Percentiles rank a stretch among this genome's conserved stretches.
phyloP scores from a whole-genome alignment of 2,797 vertebrate genomes.

The Argyrosomus regius region DNA sequence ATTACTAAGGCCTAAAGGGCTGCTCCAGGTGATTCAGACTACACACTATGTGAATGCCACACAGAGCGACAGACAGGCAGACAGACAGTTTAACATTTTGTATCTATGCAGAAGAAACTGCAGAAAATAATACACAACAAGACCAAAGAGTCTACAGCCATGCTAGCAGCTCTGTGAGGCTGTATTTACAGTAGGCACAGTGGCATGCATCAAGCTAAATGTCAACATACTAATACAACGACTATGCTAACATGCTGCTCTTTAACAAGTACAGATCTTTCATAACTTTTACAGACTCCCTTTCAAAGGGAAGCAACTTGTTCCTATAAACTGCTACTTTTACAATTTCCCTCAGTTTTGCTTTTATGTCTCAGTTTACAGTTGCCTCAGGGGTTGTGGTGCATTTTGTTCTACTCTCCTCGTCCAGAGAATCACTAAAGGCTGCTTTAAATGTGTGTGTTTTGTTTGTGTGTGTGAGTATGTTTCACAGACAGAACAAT shows the following conservation, averaged over 20 bases:
- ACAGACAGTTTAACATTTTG: not conserved
- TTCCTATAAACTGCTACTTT: constrained; percentile 15
- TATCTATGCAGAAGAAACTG: not conserved
- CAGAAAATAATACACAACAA: not conserved
- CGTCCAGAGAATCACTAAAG: constrained; percentile 19
- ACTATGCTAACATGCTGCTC: not conserved
- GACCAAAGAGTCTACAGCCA: not conserved
- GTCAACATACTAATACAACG: not conserved
- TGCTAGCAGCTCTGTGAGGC: not conserved
- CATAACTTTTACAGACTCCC: not conserved
- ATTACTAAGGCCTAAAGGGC: not conserved
- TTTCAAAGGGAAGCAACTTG: constrained; percentile 8
- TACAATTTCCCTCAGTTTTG: constrained; percentile 19
- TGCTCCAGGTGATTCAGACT: not conserved
- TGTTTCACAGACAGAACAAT: constrained; percentile 9
- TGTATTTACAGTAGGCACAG: too few relatives aligned
- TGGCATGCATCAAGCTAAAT: not conserved
- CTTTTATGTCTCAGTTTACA: constrained; percentile 29
- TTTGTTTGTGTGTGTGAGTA: not conserved
- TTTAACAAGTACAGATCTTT: constrained; percentile 5
- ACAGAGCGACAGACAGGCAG: too few relatives aligned
- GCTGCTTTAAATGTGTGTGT: constrained; percentile 22
- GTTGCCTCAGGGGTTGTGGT: constrained; percentile 3
- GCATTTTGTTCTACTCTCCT: constrained; percentile 25
- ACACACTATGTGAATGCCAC: not conserved